These are phyloP conservation scores for Dendrocincla fuliginosa DNA, from an alignment of 2,797 vertebrate species.

Conservation along the genomic window DNA sequence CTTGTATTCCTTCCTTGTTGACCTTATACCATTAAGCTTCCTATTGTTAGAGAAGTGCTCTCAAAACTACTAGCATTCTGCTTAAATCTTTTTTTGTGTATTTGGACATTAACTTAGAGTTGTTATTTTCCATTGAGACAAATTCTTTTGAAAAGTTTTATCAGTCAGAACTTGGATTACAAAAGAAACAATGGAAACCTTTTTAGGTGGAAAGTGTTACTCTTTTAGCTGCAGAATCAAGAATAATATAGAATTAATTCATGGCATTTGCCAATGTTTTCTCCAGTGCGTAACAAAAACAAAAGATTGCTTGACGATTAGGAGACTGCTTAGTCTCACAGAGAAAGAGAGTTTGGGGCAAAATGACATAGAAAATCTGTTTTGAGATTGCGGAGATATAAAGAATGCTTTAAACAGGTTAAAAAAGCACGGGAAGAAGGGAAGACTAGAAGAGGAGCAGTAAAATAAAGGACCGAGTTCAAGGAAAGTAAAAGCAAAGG, in stretches of 20 bases:
- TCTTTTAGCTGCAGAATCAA: not conserved
- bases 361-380: not conserved
- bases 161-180: not conserved
- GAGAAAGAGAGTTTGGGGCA: not conserved
- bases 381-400: not conserved
- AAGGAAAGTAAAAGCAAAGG: not conserved
- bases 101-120: not conserved
- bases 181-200: not conserved
- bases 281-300: not conserved
- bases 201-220: not conserved
- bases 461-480: not conserved
- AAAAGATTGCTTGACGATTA: not conserved
- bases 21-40: not conserved
- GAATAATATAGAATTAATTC: not conserved
- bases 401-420: slow-evolving; percentile 1
- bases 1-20: not conserved
- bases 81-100: not conserved
- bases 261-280: not conserved
- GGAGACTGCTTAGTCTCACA: not conserved
- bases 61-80: not conserved
- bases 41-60: not conserved
- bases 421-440: not conserved
- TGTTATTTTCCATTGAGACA: not conserved
- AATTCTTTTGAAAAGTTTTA: not conserved
- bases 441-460: not conserved